phyloP scores from a whole-genome alignment of 2,797 vertebrate genomes.

The Gallinago stenura region DNA sequence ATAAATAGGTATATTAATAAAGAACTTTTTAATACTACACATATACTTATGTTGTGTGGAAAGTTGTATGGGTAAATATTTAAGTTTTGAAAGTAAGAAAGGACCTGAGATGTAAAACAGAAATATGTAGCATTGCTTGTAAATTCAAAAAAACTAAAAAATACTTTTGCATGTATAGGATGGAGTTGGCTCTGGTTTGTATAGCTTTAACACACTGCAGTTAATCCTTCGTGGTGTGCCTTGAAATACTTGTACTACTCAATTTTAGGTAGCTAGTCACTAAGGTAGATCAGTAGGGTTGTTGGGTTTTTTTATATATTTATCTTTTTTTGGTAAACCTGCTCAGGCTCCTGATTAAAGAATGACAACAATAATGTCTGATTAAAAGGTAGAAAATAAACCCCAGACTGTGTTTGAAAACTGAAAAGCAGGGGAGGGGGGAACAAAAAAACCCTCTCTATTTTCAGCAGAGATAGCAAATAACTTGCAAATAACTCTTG shows the following conservation, averaged over 20 bases:
- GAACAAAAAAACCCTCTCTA: not conserved
- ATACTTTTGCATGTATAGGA: too few relatives aligned
- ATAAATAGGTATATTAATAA: not conserved
- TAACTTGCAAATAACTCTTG: not conserved
- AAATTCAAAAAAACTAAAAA: not conserved
- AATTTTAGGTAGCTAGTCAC: not conserved
- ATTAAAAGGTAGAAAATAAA: not conserved
- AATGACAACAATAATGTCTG: not conserved
- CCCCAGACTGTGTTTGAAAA: not conserved
- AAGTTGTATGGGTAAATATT: not conserved
- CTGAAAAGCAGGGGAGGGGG: not conserved
- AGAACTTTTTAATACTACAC: not conserved
- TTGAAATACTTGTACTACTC: not conserved
- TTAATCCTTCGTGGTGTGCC: not conserved
- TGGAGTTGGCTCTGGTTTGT: not conserved
- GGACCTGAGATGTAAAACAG: not conserved
- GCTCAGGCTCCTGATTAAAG: not conserved
- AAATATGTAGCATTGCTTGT: not conserved
- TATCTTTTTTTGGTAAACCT: not conserved
- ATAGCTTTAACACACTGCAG: not conserved
- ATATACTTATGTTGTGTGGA: not conserved
- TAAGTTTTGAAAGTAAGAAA: not conserved
- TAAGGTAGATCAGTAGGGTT: not conserved
- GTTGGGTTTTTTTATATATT: not conserved
- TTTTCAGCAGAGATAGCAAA: not conserved